Percentiles rank a stretch among this genome's conserved stretches.
These are phyloP conservation scores for Babylonia areolata DNA, from an alignment of 1,140 invertebrate genomes.

Conservation along the genomic window DNA sequence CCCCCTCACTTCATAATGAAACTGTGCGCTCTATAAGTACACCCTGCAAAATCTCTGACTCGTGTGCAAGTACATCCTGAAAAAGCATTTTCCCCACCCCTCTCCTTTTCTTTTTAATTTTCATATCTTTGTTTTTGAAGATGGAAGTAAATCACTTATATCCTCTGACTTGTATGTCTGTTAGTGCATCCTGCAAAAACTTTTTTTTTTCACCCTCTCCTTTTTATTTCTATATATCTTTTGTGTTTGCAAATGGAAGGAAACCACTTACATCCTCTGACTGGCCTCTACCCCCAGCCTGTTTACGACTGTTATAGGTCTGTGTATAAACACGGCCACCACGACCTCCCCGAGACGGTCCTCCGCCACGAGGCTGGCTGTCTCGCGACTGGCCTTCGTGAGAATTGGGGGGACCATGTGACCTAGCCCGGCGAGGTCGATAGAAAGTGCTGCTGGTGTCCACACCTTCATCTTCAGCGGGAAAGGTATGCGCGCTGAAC, in stretches of 20 bases:
- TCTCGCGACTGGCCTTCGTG: background rate
- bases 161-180: too few species aligned
- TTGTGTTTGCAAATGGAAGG: background rate
- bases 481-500: conserved; percentile 9
- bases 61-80: too few species aligned
- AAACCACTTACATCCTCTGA: conserved; percentile 29
- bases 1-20: too few species aligned
- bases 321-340: conserved; percentile 24
- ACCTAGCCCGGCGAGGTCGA: conserved; percentile 3
- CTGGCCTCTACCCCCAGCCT: conserved; percentile 18
- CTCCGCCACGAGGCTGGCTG: background rate
- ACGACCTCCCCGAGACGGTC: conserved; percentile 2
- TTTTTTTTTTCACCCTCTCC: too few species aligned
- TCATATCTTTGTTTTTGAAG: too few species aligned
- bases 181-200: too few species aligned
- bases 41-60: too few species aligned
- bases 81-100: too few species aligned
- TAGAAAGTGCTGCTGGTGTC: conserved; percentile 15
- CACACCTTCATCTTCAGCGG: background rate
- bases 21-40: too few species aligned
- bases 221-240: too few species aligned
- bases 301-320: conserved; percentile 34
- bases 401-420: background rate
- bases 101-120: too few species aligned
- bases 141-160: too few species aligned